Evolutionary conservation across 2,113 vertebrate genomes (phyloP).

Genomic region (Cyprinodon tularosa): DNA sequence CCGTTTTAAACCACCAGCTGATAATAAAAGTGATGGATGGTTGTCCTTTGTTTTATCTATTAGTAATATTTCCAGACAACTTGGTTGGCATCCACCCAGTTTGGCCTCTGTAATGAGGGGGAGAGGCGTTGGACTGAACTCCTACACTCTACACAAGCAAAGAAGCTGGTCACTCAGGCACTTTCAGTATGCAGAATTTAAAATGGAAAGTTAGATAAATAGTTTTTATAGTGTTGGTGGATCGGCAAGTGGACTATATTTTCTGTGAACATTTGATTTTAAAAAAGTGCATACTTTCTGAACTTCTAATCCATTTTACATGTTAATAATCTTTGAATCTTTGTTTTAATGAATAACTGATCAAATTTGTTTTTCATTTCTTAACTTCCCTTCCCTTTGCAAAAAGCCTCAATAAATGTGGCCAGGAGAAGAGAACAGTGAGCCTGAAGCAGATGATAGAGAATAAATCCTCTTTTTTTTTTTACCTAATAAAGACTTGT

Average conservation of each 20-base stretch:
- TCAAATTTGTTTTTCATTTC: neutral
- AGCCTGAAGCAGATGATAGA: slow-evolving; percentile 24
- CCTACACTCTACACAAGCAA: neutral
- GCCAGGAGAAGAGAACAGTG: slow-evolving; percentile 67
- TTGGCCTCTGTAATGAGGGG: neutral
- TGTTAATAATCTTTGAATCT: neutral
- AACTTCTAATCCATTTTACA: neutral
- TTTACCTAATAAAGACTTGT: slow-evolving; percentile 79
- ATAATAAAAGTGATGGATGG: neutral
- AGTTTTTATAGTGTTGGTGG: neutral
- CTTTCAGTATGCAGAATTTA: no score
- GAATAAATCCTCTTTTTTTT: slow-evolving; percentile 75
- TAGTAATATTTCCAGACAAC: no score
- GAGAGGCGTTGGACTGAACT: neutral
- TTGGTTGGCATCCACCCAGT: no score
- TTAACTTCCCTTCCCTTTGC: slow-evolving; percentile 20
- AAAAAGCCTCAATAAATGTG: slow-evolving; percentile 16
- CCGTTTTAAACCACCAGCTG: neutral
- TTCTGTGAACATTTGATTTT: neutral
- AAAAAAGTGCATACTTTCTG: neutral
- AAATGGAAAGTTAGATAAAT: no score
- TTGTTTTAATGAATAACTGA: neutral
- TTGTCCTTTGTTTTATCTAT: no score
- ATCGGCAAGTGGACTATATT: neutral
- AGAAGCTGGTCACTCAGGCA: neutral